These are phyloP conservation scores for Diplodus puntazzo DNA, from an alignment of 2,797 vertebrate species.

Conservation along the genomic window DNA sequence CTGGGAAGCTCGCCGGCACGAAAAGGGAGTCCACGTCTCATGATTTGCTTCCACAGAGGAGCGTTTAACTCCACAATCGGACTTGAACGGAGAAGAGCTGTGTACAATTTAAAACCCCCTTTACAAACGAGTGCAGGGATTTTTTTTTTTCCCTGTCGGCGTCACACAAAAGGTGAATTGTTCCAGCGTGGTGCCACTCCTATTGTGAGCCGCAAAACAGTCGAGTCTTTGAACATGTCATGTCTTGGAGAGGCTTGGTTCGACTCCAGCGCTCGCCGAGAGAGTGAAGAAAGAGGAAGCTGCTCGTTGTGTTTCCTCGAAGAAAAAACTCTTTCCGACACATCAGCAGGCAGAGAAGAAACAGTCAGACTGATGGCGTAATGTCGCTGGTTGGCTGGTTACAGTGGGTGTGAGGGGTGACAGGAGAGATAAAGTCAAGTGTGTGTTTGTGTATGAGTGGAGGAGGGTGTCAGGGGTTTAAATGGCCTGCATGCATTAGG, in stretches of 20 bases:
- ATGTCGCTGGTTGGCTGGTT: constrained; percentile 32
- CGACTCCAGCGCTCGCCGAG: constrained; percentile 23
- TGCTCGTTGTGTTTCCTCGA: constrained; percentile 34
- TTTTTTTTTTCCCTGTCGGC: neutral
- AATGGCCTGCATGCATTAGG: constrained; percentile 37
- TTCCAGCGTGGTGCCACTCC: constrained; percentile 50
- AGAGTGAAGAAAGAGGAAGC: constrained; percentile 24
- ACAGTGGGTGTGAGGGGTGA: constrained; percentile 20
- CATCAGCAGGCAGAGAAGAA: constrained; percentile 22
- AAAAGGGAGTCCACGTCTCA: constrained; percentile 66
- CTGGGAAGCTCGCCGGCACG: constrained; percentile 43
- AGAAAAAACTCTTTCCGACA: neutral
- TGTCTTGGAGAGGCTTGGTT: constrained; percentile 67
- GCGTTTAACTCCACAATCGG: constrained; percentile 32
- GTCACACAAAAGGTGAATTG: constrained; percentile 44
- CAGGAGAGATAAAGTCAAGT: constrained; percentile 37
- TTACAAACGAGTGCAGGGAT: neutral
- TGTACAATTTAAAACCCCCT: constrained; percentile 10
- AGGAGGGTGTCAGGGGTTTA: constrained; percentile 30
- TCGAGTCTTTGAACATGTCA: constrained; percentile 76
- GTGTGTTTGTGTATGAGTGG: neutral
- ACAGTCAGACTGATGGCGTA: constrained; percentile 16
- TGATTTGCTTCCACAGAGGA: constrained; percentile 70
- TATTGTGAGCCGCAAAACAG: constrained; percentile 62
- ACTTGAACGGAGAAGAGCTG: neutral